Base-by-base conservation (phyloP, 2,113 vertebrate species). In the Microcebus jonahi region DNA sequence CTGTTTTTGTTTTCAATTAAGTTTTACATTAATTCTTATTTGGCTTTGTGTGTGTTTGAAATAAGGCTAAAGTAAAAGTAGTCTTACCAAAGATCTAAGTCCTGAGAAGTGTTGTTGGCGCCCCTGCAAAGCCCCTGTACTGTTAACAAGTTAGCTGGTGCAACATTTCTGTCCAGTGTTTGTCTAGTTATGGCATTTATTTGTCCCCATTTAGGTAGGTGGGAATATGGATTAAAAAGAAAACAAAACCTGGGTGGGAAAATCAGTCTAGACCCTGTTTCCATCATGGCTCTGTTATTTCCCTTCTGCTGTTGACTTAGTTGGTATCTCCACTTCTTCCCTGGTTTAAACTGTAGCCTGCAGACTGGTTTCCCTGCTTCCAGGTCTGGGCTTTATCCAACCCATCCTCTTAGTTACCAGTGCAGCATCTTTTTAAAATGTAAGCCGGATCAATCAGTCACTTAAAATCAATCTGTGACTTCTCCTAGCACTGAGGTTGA, bases 1-100 rank as follows among this genome's bases (percentile, higher is more conserved):
- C 48, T 67, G 10, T 48, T 88, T 98, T 76, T 89, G 31, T 73
- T 91, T 87, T 86, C 12, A 71, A 63, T 61, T 81, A 61, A 21
- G 73, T 17, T 97, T 87, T 94, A 25, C 7, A 31, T 85, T 75
- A 93, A 15, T 73, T 63, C 88, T 59, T 84, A 36, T n/a, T 95
- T 50, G 67, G 15, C 18, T 48, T 68, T 84, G 1, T 77, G 6
- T 79, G 21, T 84, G 8, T 71, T 90, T 91, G 36, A 92, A 95
- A 77, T 90, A 79, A 55, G 73, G 68, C 17, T 34, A 13, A 95
- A 70, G 29, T 42, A 50, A 76, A 96, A 80, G 7, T 8, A 81
- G 15, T 71, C 14, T 55, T 36, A 55, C 50, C 76, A 79, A n/a
- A 79, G 45, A 50, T 50, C 45, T 6, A 50, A 63, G 57, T 92